phyloP scores from a whole-genome alignment of 2,113 vertebrate genomes.

The Donacobius atricapilla region DNA sequence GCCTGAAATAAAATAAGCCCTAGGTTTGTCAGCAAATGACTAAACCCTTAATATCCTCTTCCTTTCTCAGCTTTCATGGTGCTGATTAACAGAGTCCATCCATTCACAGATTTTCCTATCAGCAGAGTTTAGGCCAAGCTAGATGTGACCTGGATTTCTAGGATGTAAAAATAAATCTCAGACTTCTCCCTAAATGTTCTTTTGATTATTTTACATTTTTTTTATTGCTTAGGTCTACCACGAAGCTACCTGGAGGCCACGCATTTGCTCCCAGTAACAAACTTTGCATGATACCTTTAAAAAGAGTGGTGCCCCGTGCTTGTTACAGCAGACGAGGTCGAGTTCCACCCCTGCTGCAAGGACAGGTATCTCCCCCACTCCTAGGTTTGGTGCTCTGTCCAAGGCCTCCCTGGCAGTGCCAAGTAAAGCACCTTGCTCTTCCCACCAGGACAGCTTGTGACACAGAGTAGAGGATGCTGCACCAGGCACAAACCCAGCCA shows the following conservation, averaged over 20 bases:
- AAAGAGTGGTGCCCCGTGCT: not conserved
- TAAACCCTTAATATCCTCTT: conserved; percentile 21
- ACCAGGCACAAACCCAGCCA: not conserved
- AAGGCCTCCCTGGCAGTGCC: not conserved
- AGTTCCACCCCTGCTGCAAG: not conserved
- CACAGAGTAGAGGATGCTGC: not conserved
- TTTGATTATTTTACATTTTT: not conserved
- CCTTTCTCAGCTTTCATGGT: conserved; percentile 29
- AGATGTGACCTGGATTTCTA: conserved; percentile 5
- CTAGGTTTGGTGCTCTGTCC: not conserved
- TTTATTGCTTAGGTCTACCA: not conserved
- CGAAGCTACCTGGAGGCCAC: not conserved
- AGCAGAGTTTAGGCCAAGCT: conserved; percentile 16
- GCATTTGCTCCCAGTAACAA: not conserved
- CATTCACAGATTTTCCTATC: conserved; percentile 9
- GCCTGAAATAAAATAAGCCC: not conserved
- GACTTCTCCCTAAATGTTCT: not conserved
- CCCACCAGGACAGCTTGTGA: not conserved
- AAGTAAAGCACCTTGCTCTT: not conserved
- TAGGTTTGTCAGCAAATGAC: conserved; percentile 33
- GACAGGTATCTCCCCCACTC: not conserved
- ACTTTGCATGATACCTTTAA: not conserved
- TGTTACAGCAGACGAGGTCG: not conserved
- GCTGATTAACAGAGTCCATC: conserved; percentile 13
- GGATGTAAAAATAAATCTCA: not conserved